Evolutionary conservation across 1,140 invertebrate species (phyloP), one percentile per base, ranked within the genome.

Genomic region (Anagrus nilaparvatae): DNA sequence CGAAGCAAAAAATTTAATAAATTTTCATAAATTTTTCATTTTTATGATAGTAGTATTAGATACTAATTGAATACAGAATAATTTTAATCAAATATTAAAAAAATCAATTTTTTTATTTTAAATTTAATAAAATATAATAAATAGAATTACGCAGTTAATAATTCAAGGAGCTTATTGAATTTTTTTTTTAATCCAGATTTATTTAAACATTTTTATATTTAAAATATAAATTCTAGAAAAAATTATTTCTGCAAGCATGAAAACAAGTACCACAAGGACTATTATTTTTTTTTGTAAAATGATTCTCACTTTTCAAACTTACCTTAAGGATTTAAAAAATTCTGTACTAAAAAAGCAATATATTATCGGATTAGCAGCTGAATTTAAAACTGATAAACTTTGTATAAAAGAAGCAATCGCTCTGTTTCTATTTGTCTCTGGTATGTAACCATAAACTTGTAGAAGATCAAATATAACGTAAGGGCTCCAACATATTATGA

Each of bases 401-500:
- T 95, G 89, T 45, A 96, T 88, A 54, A 97, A 86, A 3, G 89
- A 90, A 3, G 86, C 83, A 3, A 96, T 75, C 2, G 89, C 88
- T 4, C 82, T 77, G 51, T 80, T 84, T 2, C 79, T 82, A 56
- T 90, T 83, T 0, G 82, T 86, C 38, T 72, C 67, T 1, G 87
- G 86, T 45, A 95, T 77, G 58, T 82, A 78, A 12, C 79, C 85
- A 64, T 84, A 95, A 20, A 95, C 87, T 76, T 93, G 87, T 2
- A 96, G 75, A 16, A 96, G 65, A 62, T 94, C 89, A 63, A 92
- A 96, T 24, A 96, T 74, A 59, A 95, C 89, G 62, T 91, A 97
- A 0, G 93, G 93, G 50, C 87, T 92, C 91, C 91, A 96, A 69
- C 92, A 96, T 3, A 95, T 58, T 37, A 96, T 84, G 65, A 96